A percentile compares a stretch with the other conserved stretches of the same genome.
Conservation (phyloP, 1,140 invertebrate species). For the Eciton burchellii region DNA sequence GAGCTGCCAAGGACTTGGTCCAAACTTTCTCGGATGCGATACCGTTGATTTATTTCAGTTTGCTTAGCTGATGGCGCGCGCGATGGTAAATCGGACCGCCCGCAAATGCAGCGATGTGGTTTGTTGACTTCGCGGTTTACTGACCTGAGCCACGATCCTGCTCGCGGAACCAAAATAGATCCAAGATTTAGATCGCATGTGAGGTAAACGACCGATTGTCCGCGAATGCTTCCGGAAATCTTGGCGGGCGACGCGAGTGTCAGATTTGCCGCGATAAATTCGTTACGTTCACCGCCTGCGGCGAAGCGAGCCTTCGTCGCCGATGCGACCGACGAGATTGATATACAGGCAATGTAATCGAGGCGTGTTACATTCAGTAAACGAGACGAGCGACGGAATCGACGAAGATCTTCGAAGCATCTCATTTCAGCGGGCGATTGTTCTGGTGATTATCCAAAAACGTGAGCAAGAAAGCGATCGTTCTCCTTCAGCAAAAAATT, state of each 20-base stretch:
- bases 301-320: constrained; percentile 33
- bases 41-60: not conserved
- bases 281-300: constrained; percentile 49
- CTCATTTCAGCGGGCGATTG: not conserved
- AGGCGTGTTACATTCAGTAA: not conserved
- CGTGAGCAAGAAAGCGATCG: not conserved
- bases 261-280: constrained; percentile 55
- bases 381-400: not conserved
- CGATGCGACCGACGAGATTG: constrained; percentile 26
- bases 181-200: constrained; percentile 50
- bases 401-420: not conserved
- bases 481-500: not conserved
- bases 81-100: not conserved
- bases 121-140: constrained; percentile 13
- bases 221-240: constrained; percentile 64
- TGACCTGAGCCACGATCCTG: constrained; percentile 2
- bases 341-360: constrained; percentile 9
- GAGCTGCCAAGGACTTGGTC: not conserved
- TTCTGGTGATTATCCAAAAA: no score
- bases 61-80: not conserved
- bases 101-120: not conserved
- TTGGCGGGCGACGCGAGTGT: constrained; percentile 59
- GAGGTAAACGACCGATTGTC: constrained; percentile 73
- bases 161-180: constrained; percentile 61
- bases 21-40: not conserved